Conservation (phyloP, 2,113 vertebrate species). For the Baryphthengus martii region DNA sequence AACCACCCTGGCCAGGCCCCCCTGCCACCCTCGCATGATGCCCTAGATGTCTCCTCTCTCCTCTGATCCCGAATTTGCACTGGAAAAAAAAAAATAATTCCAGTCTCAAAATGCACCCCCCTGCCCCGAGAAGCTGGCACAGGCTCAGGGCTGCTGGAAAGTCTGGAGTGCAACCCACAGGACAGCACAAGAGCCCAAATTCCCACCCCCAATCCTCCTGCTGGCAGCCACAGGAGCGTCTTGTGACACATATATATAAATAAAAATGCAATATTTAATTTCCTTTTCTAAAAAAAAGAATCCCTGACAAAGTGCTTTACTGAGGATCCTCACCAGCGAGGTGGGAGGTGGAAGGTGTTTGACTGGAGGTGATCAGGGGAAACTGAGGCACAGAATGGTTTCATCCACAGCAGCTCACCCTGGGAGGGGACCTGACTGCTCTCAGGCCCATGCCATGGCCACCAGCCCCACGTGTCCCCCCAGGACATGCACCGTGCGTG, state of each 20-base stretch:
- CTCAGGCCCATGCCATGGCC: neutral
- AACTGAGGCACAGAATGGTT: neutral
- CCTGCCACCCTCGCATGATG: rapidly evolving
- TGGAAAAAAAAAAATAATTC: neutral
- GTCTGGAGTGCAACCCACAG: rapidly evolving
- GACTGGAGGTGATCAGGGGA: neutral
- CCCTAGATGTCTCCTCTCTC: neutral
- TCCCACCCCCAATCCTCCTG: neutral
- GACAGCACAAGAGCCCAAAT: neutral
- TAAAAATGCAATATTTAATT: constrained; percentile 27
- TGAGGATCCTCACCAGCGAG: neutral
- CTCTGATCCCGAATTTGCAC: neutral
- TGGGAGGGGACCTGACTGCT: neutral
- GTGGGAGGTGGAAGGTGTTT: rapidly evolving
- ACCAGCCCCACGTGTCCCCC: neutral
- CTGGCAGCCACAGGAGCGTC: rapidly evolving
- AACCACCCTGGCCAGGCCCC: rapidly evolving
- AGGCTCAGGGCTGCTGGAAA: neutral
- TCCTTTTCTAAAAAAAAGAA: neutral
- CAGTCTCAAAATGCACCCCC: neutral
- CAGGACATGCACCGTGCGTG: neutral
- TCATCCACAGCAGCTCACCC: neutral
- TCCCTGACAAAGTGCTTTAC: neutral
- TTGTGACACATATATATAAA: neutral
- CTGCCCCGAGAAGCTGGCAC: neutral